Base-by-base conservation (phyloP, 2,797 vertebrate genomes). In the Oreonectes daqikongensis region DNA sequence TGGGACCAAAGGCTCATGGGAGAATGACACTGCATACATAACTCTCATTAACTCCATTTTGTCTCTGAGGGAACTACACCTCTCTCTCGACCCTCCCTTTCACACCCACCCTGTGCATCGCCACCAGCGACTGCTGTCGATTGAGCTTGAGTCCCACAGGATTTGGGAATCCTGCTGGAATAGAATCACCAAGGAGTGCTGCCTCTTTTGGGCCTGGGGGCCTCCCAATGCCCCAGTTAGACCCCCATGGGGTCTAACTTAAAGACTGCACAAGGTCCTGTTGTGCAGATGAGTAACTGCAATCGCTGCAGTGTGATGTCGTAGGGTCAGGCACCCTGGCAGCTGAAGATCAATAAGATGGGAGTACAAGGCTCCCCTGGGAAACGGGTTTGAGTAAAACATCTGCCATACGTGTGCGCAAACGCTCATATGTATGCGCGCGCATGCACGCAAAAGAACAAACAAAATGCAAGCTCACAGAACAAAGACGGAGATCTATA, bases 11-110 rank as follows among this genome's bases (percentile, higher is more conserved):
- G 85, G 77, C 90, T 91, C 89, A 74, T 24, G 78, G 87, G 87
- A 73, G 88, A 87, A 17, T 88, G 89, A 87, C 87, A 76, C 84
- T 79, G 83, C 86, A 91, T 84, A 79, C 77, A 76, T 84, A 83
- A 88, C 86, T 88, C 85, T 91, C 90, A 90, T 92, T 92, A 91
- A 85, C 85, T 87, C 88, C 26, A 87, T 84, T 86, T 78, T 77
- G 77, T 44, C 79, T 87, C 85, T 35, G 9, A 20, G 69, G 64
- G 42, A 72, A 63, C 64, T 60, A 65, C 57, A 48, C 20, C 15
- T 28, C n/a, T 46, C 40, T 35, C 20, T 10, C 20, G 63, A 60
- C 50, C n/a, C 68, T 50, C 30, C 32, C n/a, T 22, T 44, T 66
- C 68, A 77, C 68, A 78, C 35, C 46, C 24, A 68, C n/a, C 18